Evolutionary conservation across 2,113 vertebrate species (phyloP), one percentile per base, ranked within the genome.

Genomic region (Pitta sordida): DNA sequence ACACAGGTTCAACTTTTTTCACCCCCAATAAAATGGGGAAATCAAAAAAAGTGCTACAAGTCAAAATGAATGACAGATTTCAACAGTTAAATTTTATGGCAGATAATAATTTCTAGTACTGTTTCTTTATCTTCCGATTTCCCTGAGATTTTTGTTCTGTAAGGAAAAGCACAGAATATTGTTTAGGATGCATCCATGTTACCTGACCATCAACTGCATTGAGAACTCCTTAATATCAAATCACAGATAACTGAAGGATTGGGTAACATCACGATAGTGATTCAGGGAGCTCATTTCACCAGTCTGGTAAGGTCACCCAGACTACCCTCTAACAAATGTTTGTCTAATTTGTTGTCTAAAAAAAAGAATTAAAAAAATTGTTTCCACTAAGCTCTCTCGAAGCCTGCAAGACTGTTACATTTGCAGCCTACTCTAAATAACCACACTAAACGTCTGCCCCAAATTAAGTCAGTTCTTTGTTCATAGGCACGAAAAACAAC

Each of bases 1-100:
- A 55, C 48, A 53, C 7, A 62, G 6, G 23, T 60, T 76, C 18
- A 62, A 15, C 32, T 10, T 19, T 20, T 9, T 8, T 6, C 1
- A 3, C 7, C 6, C 11, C 7, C 1, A 62, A 11, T 0, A 77
- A 32, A 73, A 73, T 9, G 11, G 9, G 6, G 6, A 85, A 75
- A 78, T 53, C 52, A 9, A 43, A 55, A 64, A 43, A 29, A 71
- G 1, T 10, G 14, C 23, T 48, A 63, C 29, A 49, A 63, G 58
- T 44, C 30, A 73, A 91, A 82, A 56, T 21, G 6, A 78, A 82
- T 9, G 7, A 11, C 37, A 86, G 36, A 39, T 58, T 58, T 89
- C 26, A 23, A 15, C 56, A 88, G 39, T 60, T 55, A 55, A 62
- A 36, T 56, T 55, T 70, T 46, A 74, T 12, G 20, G 49, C 10